Conservation (phyloP, 35 echinoderm and acorn worm species). For the Lytechinus pictus region DNA sequence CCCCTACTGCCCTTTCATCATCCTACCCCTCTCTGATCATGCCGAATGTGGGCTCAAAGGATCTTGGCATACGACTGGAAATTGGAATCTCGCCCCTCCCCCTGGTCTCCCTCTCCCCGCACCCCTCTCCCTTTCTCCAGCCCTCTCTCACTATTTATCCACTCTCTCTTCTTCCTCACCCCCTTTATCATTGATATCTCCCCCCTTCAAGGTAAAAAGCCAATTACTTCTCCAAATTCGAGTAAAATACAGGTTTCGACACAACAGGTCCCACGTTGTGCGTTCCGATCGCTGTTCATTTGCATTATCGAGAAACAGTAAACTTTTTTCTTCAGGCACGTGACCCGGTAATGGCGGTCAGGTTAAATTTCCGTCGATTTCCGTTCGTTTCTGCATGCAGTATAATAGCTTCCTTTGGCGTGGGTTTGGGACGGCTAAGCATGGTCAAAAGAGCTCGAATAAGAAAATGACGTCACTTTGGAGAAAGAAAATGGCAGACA, state of each 20-base stretch:
- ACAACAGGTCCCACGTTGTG: too few species aligned
- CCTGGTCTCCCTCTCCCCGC: too few species aligned
- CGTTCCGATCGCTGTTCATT: not conserved
- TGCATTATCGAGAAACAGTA: not conserved
- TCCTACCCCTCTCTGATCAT: not conserved
- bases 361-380: constrained; percentile 43
- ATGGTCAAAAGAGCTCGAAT: not conserved
- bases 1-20: not conserved
- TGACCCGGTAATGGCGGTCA: constrained; percentile 49
- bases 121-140: too few species aligned
- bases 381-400: constrained; percentile 1
- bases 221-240: too few species aligned
- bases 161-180: too few species aligned
- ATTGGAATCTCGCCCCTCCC: too few species aligned
- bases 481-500: not conserved
- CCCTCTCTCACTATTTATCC: too few species aligned
- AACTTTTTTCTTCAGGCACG: not conserved
- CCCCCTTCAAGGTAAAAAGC: too few species aligned
- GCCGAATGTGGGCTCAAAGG: too few species aligned
- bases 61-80: too few species aligned
- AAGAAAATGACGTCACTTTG: not conserved
- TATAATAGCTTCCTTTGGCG: not conserved
- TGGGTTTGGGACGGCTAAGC: not conserved
- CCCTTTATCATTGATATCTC: too few species aligned
- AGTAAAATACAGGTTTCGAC: too few species aligned